Evolutionary conservation across 2,113 vertebrate genomes (phyloP), one percentile per base, ranked within the genome.

Genomic region (Hemicordylus capensis): DNA sequence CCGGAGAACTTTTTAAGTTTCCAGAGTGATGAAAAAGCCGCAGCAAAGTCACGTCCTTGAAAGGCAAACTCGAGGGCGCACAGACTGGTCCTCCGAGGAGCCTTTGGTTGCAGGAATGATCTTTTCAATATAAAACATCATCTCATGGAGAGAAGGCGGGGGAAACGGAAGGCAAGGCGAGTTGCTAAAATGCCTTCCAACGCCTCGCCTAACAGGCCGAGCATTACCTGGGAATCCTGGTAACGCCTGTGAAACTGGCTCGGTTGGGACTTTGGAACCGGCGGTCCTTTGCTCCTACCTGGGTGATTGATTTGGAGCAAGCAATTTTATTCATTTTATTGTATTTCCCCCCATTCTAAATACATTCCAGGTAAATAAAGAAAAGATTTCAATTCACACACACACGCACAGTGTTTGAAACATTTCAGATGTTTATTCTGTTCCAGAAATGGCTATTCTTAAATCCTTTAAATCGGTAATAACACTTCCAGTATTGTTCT

Each of bases 271-370:
- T 22, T 42, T 70, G 6, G 3, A 39, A 24, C 31, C 7, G 48
- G n/a, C 7, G 4, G 7, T 12, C 17, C 1, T 19, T 11, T 4
- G 31, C 11, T 26, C 19, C 10, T 56, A 15, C 17, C 1, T 2
- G 1, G 8, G 51, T 5, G 48, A 31, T 2, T 20, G 54, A 76
- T 14, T 76, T 17, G 10, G 51, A 5, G 19, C 17, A 1, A 10
- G 10, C 48, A n/a, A 1, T 24, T 26, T 54, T 37, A 31, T 19
- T 5, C n/a, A n/a, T n/a, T n/a, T n/a, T n/a, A n/a, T n/a, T n/a
- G n/a, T n/a, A n/a, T n/a, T n/a, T n/a, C n/a, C n/a, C n/a, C n/a
- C n/a, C n/a, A n/a, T n/a, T n/a, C n/a, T n/a, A n/a, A n/a, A n/a
- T n/a, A n/a, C n/a, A n/a, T n/a, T n/a, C 24, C 42, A 24, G 39